Percentiles rank a stretch among this genome's conserved stretches.
phyloP scores from a whole-genome alignment of 2,113 vertebrate genomes.

The Sceloporus tristichus region DNA sequence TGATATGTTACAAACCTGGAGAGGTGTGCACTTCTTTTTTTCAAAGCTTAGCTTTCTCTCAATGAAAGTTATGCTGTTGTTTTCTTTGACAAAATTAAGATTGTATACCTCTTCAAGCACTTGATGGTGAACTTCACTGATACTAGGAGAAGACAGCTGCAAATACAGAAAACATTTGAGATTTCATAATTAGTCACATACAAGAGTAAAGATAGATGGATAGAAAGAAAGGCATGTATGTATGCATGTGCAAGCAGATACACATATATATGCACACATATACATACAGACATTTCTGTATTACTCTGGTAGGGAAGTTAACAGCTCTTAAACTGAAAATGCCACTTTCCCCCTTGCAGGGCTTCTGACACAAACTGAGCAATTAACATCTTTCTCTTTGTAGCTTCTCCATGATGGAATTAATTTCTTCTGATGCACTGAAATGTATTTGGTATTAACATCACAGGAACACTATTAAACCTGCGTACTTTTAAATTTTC shows the following conservation, averaged over 20 bases:
- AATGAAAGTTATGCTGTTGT: slow-evolving; percentile 83
- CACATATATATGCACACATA: too few species aligned
- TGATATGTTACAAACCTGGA: slow-evolving; percentile 75
- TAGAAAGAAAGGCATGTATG: too few species aligned
- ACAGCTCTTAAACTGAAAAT: neutral
- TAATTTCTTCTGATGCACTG: neutral
- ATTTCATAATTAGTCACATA: slow-evolving; percentile 33
- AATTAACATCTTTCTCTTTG: neutral
- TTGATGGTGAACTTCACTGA: slow-evolving; percentile 88
- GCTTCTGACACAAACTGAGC: neutral
- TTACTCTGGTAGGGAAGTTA: neutral
- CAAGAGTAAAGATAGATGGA: neutral
- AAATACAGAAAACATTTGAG: slow-evolving; percentile 55
- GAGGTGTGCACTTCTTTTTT: slow-evolving; percentile 83
- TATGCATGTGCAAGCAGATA: too few species aligned
- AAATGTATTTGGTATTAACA: neutral
- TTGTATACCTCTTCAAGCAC: slow-evolving; percentile 91
- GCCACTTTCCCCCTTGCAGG: neutral
- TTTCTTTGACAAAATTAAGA: slow-evolving; percentile 91
- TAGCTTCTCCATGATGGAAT: neutral
- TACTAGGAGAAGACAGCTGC: slow-evolving; percentile 84
- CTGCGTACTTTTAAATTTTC: neutral
- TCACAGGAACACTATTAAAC: neutral
- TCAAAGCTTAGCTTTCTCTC: slow-evolving; percentile 96
- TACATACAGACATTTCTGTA: too few species aligned